These are phyloP conservation scores for Malaclemys terrapin DNA, from an alignment of 2,113 vertebrate genomes.

Conservation along the genomic window DNA sequence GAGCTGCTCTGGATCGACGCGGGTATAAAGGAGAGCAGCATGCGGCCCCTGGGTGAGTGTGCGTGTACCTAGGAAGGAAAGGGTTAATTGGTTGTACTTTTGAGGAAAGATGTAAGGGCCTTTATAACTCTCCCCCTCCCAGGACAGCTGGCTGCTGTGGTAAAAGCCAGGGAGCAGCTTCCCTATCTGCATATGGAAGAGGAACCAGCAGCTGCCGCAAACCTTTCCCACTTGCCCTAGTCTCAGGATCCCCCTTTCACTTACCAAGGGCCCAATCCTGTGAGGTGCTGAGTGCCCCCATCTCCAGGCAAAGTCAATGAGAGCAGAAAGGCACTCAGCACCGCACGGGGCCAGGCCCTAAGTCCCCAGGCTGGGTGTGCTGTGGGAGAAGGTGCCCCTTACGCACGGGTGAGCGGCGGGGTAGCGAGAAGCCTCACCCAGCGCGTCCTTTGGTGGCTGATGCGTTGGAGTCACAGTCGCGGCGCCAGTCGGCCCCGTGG, in stretches of 20 bases:
- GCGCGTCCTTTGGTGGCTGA: background rate
- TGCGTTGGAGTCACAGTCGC: background rate
- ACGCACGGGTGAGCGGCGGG: background rate
- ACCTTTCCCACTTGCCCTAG: background rate
- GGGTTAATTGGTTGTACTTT: background rate
- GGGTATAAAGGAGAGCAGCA: background rate
- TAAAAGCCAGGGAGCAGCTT: background rate
- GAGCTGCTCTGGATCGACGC: no score
- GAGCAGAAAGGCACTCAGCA: background rate
- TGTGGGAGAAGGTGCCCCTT: background rate
- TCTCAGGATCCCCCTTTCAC: background rate
- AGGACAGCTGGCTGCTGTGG: background rate
- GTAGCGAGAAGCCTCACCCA: conserved; percentile 28
- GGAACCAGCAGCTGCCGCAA: background rate
- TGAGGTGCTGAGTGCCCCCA: background rate
- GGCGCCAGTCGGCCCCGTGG: background rate
- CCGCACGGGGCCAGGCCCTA: background rate
- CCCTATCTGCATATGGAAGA: background rate
- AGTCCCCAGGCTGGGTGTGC: background rate
- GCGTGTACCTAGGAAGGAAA: background rate
- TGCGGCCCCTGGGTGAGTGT: background rate
- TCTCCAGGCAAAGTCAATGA: background rate
- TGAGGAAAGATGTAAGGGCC: background rate
- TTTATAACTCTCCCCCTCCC: background rate
- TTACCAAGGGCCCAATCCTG: background rate